phyloP scores from a whole-genome alignment of 2,113 vertebrate species.

The Phalacrocorax aristotelis region DNA sequence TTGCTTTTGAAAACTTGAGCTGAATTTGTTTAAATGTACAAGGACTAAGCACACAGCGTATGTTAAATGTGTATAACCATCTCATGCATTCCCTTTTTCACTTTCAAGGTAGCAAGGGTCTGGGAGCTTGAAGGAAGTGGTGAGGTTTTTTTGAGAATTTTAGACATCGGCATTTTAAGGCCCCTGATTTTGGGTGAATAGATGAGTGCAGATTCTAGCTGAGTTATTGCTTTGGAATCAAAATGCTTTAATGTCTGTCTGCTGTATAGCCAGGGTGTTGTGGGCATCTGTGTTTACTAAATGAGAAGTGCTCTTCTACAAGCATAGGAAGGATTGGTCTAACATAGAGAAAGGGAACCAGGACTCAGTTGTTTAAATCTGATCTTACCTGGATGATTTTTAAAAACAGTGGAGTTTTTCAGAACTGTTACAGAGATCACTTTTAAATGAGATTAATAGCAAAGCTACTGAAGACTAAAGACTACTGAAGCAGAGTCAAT shows the following conservation, averaged over 20 bases:
- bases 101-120: not conserved
- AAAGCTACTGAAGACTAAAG: not conserved
- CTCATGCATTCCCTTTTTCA: not conserved
- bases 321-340: not conserved
- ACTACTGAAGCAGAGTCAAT: not conserved
- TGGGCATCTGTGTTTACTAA: not conserved
- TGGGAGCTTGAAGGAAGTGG: not conserved
- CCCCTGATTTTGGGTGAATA: not conserved
- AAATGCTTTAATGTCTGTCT: not conserved
- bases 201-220: not conserved
- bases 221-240: not conserved
- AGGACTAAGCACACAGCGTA: not conserved
- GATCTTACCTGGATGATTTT: not conserved
- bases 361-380: not conserved
- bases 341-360: not conserved
- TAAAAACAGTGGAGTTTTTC: not conserved
- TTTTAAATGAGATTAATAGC: not conserved
- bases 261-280: not conserved
- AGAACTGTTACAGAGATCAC: not conserved
- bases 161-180: not conserved
- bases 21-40: not conserved
- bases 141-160: not conserved
- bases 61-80: not conserved
- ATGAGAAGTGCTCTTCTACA: not conserved
- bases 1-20: not conserved